phyloP scores from a whole-genome alignment of 2,888 invertebrate species.

The Pycnomerus fuliginosus region DNA sequence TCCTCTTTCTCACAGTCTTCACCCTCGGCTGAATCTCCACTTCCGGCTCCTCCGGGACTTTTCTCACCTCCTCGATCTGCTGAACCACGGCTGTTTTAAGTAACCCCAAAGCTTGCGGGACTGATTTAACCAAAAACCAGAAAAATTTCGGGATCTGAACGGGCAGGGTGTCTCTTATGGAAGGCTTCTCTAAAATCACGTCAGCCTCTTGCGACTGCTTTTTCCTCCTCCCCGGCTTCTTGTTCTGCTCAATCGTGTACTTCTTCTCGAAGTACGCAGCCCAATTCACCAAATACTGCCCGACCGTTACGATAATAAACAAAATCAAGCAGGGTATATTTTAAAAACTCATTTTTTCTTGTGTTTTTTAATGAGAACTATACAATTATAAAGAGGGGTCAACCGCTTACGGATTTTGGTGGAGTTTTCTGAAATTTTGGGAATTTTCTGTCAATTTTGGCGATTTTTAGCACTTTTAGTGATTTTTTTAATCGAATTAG shows the following conservation, averaged over 20 bases:
- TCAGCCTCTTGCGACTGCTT: slow-evolving; percentile 57
- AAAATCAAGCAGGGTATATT: slow-evolving; percentile 76
- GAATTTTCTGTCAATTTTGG: too few species aligned
- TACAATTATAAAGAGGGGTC: too few species aligned
- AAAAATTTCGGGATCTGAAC: slow-evolving; percentile 75
- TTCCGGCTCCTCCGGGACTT: slow-evolving; percentile 57
- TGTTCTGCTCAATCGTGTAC: slow-evolving; percentile 77
- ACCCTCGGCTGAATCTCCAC: slow-evolving; percentile 51
- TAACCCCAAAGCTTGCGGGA: slow-evolving; percentile 57
- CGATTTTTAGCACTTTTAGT: too few species aligned
- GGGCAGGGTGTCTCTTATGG: slow-evolving; percentile 75
- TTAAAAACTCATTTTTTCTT: too few species aligned
- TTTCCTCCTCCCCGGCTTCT: slow-evolving; percentile 63
- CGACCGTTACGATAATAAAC: slow-evolving; percentile 81
- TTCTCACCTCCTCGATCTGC: slow-evolving; percentile 61
- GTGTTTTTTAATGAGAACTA: too few species aligned
- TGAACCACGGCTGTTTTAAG: slow-evolving; percentile 57
- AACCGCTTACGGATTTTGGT: too few species aligned
- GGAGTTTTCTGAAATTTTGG: too few species aligned
- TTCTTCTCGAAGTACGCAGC: slow-evolving; percentile 89
- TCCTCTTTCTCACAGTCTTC: slow-evolving; percentile 56
- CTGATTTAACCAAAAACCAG: slow-evolving; percentile 61
- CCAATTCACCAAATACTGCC: slow-evolving; percentile 94
- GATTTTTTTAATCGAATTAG: too few species aligned
- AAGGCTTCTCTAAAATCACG: slow-evolving; percentile 70